Conservation (phyloP, 37 sponge, comb jelly and placozoan genomes). For the Geodia barretti region DNA sequence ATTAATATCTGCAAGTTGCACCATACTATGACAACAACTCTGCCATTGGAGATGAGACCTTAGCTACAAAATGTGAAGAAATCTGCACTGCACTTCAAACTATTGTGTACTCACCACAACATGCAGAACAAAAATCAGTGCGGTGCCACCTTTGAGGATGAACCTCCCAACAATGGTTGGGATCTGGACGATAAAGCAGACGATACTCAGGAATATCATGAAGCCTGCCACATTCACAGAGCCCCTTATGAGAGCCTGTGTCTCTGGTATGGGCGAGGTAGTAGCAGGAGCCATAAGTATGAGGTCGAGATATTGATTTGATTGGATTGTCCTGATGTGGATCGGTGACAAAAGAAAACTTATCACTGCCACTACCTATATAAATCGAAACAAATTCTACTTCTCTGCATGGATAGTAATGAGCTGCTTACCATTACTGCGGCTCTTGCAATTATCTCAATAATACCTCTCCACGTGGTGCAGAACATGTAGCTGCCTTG, state of each 20-base stretch:
- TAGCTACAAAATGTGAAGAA: no score
- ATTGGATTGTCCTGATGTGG: no score
- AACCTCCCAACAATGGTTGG: neutral
- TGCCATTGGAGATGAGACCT: no score
- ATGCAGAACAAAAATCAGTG: neutral
- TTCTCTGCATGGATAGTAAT: no score
- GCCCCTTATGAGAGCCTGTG: neutral
- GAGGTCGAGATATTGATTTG: no score
- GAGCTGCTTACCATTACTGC: neutral
- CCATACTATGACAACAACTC: no score
- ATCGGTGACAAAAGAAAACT: no score
- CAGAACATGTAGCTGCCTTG: neutral
- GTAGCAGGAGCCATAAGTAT: no score
- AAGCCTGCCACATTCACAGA: neutral
- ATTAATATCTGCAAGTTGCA: no score
- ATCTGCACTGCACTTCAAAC: no score
- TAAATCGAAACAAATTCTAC: neutral
- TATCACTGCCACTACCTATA: neutral
- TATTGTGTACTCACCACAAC: neutral
- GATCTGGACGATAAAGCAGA: neutral
- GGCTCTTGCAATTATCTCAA: neutral
- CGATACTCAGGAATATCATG: neutral
- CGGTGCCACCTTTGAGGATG: neutral
- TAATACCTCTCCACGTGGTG: neutral
- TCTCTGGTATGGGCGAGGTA: neutral